Evolutionary conservation across 1,140 invertebrate species (phyloP), one percentile per base, ranked within the genome.

Genomic region (Drosophila neocordata): DNA sequence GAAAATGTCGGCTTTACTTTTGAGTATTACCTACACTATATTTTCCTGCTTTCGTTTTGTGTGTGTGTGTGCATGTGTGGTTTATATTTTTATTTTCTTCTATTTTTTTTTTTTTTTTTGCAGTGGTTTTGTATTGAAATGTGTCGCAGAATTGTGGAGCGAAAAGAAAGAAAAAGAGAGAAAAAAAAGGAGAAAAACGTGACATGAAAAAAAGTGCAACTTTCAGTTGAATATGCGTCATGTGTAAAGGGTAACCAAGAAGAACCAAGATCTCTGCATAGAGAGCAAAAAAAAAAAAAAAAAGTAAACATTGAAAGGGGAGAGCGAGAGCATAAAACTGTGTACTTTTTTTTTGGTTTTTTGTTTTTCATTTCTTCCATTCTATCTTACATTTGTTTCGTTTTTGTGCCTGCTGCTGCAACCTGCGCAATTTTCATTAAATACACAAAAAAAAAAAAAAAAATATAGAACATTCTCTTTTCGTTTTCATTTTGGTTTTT

Each of bases 341-440:
- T 48, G 15, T 13, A 20, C 8, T 48, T 48, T 58, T 24, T 58
- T 24, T 34, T 0, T 15, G 35, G n/a, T 22, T 38, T 44, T 44
- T 44, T 9, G 15, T 1, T 18, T 6, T 20, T 48, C 7, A 48
- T 20, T 48, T 48, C 2, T 31, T 31, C 4, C 27, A 31, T 31
- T 31, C 27, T 31, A 31, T 31, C 27, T 31, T 31, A 31, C 27
- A 31, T 18, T 48, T 15, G 41, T 44, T 44, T 44, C 15, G 41
- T 44, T 44, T 44, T 44, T 18, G 7, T 44, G 41, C 56, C 58
- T 72, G 65, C 59, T 65, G 31, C 70, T 73, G 72, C 65, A 76
- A 74, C 69, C 73, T 74, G 73, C 73, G 58, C 73, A 68, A 64
- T 74, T 76, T 74, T 76, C 65, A 74, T 76, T 76, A 76, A 75